These are phyloP conservation scores for Corythoichthys haematopterus DNA, from an alignment of 2,113 vertebrate genomes.

Conservation along the genomic window DNA sequence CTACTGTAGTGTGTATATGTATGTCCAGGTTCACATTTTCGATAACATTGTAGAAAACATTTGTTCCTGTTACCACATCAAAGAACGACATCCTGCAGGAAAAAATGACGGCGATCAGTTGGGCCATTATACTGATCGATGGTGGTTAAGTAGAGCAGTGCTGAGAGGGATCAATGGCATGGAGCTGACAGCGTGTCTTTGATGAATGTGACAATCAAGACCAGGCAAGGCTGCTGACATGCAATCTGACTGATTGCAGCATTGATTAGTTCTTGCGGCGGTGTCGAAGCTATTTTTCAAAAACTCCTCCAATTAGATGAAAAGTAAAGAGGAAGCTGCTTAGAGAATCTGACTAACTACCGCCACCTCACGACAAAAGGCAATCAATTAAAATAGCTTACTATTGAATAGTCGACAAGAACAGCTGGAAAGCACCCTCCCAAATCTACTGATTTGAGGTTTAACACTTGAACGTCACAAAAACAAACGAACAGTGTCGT, in stretches of 20 bases:
- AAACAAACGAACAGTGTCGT: background rate
- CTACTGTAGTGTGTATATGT: background rate
- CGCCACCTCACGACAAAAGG: background rate
- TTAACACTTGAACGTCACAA: background rate
- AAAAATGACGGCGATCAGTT: background rate
- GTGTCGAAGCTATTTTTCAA: slow-evolving; percentile 2
- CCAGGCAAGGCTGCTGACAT: slow-evolving; percentile 18
- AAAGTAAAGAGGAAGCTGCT: background rate
- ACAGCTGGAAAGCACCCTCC: background rate
- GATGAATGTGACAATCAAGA: slow-evolving; percentile 48
- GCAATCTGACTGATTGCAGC: slow-evolving; percentile 29
- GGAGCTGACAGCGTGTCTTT: slow-evolving; percentile 8
- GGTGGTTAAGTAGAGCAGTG: slow-evolving; percentile 33
- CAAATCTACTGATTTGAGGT: background rate
- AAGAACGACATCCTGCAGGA: background rate
- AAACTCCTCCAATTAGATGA: background rate
- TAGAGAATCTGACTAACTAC: background rate
- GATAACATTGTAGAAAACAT: too few relatives aligned
- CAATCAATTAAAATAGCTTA: background rate
- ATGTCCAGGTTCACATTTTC: background rate
- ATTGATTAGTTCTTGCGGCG: slow-evolving; percentile 20
- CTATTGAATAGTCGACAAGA: background rate
- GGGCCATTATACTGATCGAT: slow-evolving; percentile 32
- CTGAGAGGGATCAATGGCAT: slow-evolving; percentile 39
- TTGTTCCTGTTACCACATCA: background rate